Percentiles rank a stretch among this genome's conserved stretches.
These are phyloP conservation scores for Oscheius sp. DNA, from an alignment of 2,888 invertebrate species.

Conservation along the genomic window DNA sequence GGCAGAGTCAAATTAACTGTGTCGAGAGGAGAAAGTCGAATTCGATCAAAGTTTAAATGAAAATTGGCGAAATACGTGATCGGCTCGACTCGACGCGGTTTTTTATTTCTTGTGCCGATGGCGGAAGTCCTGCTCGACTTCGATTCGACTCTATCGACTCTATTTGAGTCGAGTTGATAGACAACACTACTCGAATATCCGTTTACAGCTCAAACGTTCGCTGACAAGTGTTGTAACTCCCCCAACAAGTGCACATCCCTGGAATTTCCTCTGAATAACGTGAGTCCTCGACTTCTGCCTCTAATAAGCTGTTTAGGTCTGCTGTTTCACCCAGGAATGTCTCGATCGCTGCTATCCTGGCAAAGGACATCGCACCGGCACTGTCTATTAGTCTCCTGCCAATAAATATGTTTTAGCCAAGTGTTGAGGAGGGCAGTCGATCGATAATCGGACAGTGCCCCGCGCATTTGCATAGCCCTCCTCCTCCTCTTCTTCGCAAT, in stretches of 20 bases:
- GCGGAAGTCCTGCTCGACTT: too few relatives aligned
- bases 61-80: too few relatives aligned
- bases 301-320: constrained; percentile 41
- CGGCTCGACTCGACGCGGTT: too few relatives aligned
- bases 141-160: too few relatives aligned
- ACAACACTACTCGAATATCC: too few relatives aligned
- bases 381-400: constrained; percentile 51
- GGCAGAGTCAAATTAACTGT: too few relatives aligned
- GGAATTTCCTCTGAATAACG: constrained; percentile 39
- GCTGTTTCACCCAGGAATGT: constrained; percentile 67
- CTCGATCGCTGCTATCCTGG: constrained; percentile 67
- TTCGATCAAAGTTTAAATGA: too few relatives aligned
- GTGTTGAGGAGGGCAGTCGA: constrained; percentile 15
- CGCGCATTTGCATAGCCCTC: constrained; percentile 30
- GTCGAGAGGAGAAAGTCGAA: too few relatives aligned
- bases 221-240: constrained; percentile 30
- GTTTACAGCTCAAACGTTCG: background rate
- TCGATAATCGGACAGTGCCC: constrained; percentile 23
- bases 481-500: background rate
- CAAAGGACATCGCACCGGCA: constrained; percentile 62
- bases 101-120: too few relatives aligned
- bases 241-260: constrained; percentile 35
- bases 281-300: background rate
- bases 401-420: constrained; percentile 12
- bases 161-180: too few relatives aligned